Conservation (phyloP, 1,140 invertebrate species). For the Aphelinus certus region DNA sequence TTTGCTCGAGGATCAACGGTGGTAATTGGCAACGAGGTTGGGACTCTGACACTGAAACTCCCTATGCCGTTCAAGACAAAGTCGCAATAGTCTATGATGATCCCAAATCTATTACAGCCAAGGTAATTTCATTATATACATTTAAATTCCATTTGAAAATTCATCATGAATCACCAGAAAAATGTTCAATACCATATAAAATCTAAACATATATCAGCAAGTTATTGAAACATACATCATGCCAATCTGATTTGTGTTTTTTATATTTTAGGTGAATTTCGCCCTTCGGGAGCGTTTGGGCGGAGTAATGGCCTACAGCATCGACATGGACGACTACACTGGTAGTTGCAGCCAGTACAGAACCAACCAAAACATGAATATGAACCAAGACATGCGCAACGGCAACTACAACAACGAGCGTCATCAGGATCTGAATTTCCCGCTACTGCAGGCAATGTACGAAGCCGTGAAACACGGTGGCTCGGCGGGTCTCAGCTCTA, state of each 20-base stretch:
- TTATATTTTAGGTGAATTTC: background rate
- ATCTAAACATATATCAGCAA: too few species aligned
- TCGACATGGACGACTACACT: constrained; percentile 34
- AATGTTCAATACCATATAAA: too few species aligned
- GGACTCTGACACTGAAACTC: constrained; percentile 1
- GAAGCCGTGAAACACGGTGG: constrained; percentile 24
- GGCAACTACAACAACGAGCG: background rate
- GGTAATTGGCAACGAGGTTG: constrained; percentile 5
- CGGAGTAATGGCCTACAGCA: constrained; percentile 36
- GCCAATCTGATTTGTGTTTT: too few species aligned
- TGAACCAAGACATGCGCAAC: background rate
- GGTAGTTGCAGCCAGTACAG: background rate
- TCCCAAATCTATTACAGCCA: constrained; percentile 10
- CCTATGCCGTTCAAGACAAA: constrained; percentile 11
- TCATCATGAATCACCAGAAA: too few species aligned
- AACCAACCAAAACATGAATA: background rate
- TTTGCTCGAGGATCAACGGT: background rate
- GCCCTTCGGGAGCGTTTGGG: constrained; percentile 5
- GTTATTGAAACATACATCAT: too few species aligned
- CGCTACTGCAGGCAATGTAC: constrained; percentile 25
- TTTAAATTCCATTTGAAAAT: too few species aligned
- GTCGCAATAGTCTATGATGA: constrained; percentile 19
- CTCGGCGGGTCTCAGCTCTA: constrained; percentile 4
- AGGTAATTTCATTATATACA: constrained; percentile 15
- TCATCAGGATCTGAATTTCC: background rate